Percentiles rank a stretch among this genome's conserved stretches.
Conservation (phyloP, 2,113 vertebrate species). For the Aythya baeri region DNA sequence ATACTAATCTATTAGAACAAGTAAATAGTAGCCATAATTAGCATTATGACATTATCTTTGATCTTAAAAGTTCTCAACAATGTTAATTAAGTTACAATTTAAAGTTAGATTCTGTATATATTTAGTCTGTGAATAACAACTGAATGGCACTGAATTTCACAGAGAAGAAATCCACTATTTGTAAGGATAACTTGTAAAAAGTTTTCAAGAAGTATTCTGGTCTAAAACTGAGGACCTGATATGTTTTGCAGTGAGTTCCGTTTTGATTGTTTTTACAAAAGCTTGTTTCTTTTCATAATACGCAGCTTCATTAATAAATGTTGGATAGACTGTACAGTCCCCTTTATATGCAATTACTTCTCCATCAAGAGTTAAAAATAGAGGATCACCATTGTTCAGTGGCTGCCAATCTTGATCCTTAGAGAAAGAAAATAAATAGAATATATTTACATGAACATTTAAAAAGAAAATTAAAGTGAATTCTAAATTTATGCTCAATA, state of each 20-base stretch:
- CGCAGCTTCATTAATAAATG: slow-evolving; percentile 96
- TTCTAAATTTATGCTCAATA: neutral
- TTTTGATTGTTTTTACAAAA: slow-evolving; percentile 87
- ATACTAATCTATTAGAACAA: neutral
- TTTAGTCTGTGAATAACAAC: neutral
- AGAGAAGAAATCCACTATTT: neutral
- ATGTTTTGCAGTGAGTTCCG: slow-evolving; percentile 79
- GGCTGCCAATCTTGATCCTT: slow-evolving; percentile 97
- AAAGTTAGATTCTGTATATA: neutral
- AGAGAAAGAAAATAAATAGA: slow-evolving; percentile 41
- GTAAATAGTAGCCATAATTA: neutral
- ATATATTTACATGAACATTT: neutral
- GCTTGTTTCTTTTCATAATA: slow-evolving; percentile 98
- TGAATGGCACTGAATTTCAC: neutral
- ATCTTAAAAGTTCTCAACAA: slow-evolving; percentile 35
- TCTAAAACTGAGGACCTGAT: slow-evolving; percentile 67
- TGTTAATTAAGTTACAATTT: slow-evolving; percentile 20
- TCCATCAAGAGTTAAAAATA: slow-evolving; percentile 92
- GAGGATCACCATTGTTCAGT: slow-evolving; percentile 88
- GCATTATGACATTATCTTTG: neutral
- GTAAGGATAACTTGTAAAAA: neutral
- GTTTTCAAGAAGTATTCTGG: neutral
- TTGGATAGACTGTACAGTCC: slow-evolving; percentile 84
- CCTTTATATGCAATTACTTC: slow-evolving; percentile 84
- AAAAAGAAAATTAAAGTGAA: neutral